These are phyloP conservation scores for Dromaius novaehollandiae DNA, from an alignment of 2,113 vertebrate genomes.

Conservation along the genomic window DNA sequence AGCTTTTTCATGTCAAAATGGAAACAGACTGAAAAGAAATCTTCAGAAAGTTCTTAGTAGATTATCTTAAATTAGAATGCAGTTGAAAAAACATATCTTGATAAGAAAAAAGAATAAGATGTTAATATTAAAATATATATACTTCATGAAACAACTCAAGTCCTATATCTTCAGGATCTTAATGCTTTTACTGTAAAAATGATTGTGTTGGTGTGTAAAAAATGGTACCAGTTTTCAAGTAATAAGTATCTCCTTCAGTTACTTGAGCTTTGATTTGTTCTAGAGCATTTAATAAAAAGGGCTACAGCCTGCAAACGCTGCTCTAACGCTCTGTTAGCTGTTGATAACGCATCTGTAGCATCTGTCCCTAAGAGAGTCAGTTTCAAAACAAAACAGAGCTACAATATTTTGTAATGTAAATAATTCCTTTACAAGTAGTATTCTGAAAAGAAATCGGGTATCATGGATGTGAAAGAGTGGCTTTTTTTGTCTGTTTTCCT, in stretches of 20 bases:
- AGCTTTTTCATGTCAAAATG: not conserved
- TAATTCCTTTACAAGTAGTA: not conserved
- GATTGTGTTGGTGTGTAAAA: not conserved
- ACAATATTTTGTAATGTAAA: not conserved
- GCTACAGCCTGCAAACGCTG: not conserved
- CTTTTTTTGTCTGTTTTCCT: not conserved
- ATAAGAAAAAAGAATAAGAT: not conserved
- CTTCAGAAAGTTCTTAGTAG: not conserved
- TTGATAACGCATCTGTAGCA: not conserved
- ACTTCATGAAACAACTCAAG: not conserved
- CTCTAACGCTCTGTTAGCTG: not conserved
- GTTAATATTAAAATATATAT: not conserved
- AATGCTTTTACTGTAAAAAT: not conserved
- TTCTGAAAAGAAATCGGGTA: not conserved
- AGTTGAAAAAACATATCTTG: not conserved
- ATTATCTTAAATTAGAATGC: not conserved
- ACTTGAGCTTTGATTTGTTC: not conserved
- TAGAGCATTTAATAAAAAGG: not conserved
- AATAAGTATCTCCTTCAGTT: not conserved
- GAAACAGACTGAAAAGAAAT: not conserved
- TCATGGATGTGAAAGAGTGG: not conserved
- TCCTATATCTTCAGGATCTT: not conserved
- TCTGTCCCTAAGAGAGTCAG: not conserved
- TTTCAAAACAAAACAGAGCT: not conserved
- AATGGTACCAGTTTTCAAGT: not conserved